Base-by-base conservation (phyloP, 1,140 invertebrate genomes). In the Cheumatopsyche charites region DNA sequence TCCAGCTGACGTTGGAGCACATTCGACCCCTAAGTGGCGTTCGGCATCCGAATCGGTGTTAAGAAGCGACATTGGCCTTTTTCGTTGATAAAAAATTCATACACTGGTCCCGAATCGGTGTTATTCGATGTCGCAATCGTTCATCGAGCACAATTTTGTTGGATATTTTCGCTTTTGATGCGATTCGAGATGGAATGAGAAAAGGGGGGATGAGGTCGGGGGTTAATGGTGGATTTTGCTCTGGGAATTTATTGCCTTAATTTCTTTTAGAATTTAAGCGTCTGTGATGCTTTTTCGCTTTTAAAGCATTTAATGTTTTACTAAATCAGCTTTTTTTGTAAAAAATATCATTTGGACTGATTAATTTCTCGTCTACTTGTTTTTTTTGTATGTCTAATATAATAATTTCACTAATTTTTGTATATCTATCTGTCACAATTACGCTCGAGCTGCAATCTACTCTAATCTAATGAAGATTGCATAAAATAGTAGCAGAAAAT, bases 201-300 rank as follows among this genome's bases (percentile, higher is more conserved):
- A n/a, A n/a, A n/a, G n/a, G 29, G 29, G 29, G 29, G 29, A 4
- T 36, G 29, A 9, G 29, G 4, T 21, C 12, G 41, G 49, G 49
- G 58, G 52, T 70, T 70, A 62, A 70, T 36, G 67, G 9, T 21
- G 67, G 67, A 62, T 70, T 70, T 70, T 23, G 67, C 42, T 70
- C 29, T 26, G 17, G 61, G 52, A 70, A 70, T 70, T 70, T 70
- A 70, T 70, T 70, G 55, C 67, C 45, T 70, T 70, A 70, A 70
- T 70, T 70, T 70, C 67, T 70, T 70, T 70, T 62, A 70, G 19
- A 70, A 70, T 45, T 62, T 61, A 61, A 70, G 55, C 58, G 55
- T 61, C 19, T 43, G n/a, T 11, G 29, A 7, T 45, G 12, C 58
- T 58, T 58, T 19, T 52, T 9, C 23, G 7, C 55, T 19, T 12